Evolutionary conservation across 1,140 invertebrate genomes (phyloP).

Genomic region (Nixonia krombeini): DNA sequence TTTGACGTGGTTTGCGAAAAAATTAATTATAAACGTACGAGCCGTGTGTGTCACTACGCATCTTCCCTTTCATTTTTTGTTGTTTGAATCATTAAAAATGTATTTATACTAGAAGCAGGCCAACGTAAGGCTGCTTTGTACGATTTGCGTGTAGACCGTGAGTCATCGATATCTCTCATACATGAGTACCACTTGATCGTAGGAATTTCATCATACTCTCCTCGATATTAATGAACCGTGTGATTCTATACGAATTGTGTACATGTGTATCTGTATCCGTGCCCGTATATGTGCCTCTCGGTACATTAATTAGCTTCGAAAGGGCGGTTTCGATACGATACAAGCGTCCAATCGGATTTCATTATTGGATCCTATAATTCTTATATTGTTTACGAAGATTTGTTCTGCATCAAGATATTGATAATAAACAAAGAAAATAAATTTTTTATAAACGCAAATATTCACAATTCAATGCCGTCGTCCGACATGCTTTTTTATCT

Average conservation of each 20-base stretch:
- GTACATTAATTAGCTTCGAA: constrained; percentile 5
- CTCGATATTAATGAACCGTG: constrained; percentile 11
- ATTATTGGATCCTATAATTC: constrained; percentile 1
- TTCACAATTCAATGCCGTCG: no score
- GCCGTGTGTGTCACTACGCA: no score
- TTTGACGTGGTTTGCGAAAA: no score
- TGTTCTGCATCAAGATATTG: no score
- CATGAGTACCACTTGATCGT: background rate
- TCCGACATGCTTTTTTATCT: no score
- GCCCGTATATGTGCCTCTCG: background rate
- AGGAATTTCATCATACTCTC: constrained; percentile 9
- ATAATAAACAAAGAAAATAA: no score
- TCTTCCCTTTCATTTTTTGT: background rate
- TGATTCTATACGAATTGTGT: constrained; percentile 7
- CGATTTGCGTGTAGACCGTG: constrained; percentile 19
- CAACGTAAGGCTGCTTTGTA: background rate
- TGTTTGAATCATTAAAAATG: background rate
- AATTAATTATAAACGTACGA: no score
- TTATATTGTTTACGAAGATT: background rate
- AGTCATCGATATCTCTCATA: constrained; percentile 10
- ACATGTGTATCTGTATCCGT: background rate
- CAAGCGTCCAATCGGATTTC: background rate
- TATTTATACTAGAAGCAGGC: background rate
- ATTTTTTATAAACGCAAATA: no score
- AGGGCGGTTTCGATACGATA: background rate